Evolutionary conservation across 2,888 invertebrate genomes (phyloP), one percentile per base, ranked within the genome.

Genomic region (Drosophila histrio): DNA sequence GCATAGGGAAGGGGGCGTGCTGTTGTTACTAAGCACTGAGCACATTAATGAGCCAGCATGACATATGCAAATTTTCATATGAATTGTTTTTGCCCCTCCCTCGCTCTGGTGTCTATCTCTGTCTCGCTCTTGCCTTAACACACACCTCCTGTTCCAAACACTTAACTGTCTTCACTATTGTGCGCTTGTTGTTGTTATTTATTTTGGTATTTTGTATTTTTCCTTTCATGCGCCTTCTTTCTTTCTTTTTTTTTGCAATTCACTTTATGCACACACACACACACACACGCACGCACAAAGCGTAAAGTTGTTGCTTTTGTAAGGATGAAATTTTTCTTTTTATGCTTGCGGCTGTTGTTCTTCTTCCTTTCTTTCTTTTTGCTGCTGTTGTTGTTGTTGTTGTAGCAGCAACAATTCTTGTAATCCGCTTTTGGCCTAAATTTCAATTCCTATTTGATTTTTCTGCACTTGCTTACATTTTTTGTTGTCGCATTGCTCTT

Each of bases 371-470:
- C 39, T 39, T 17, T 61, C 58, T 47, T 47, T 26, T 53, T 63
- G 38, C 56, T 59, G 43, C 24, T 63, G 47, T 15, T 70, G 56
- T 56, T 69, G 49, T 38, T 52, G 68, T 32, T 72, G 62, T 34
- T 61, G 57, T 41, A 9, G 30, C 58, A 74, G 68, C 77, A 77
- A 77, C 77, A 79, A 77, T 68, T 78, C 63, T 70, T 50, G 82
- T 88, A 84, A 84, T 84, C 88, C 89, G 82, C 89, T 84, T 88
- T 84, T 72, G 84, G 76, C 87, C 84, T 67, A 81, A 87, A 85
- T 88, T 88, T 85, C 76, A 78, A 82, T 85, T 85, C 72, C 63
- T 67, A 66, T 79, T 79, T 77, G 72, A 61, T 73, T 67, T 74
- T 67, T 69, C 49, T 62, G 58, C 87, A 62, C 64, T 67, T 26